These are phyloP conservation scores for Pipistrellus kuhlii DNA, from an alignment of 2,797 vertebrate genomes.

Conservation along the genomic window DNA sequence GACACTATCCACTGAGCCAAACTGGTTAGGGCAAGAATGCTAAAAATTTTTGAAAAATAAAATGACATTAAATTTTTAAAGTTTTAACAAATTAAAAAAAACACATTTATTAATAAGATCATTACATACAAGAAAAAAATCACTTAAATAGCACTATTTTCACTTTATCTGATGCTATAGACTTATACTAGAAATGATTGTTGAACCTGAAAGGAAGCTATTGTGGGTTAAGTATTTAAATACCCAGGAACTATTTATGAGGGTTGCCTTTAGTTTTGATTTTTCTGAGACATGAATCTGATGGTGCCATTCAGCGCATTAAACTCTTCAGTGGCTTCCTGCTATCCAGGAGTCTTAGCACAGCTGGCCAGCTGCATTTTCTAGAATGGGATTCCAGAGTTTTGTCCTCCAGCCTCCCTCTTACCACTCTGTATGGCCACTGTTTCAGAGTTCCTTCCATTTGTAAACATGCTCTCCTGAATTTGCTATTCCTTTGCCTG, in stretches of 20 bases:
- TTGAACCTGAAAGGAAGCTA: not conserved
- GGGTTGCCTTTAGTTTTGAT: not conserved
- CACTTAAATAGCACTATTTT: not conserved
- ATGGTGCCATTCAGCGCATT: not conserved
- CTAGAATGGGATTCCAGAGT: not conserved
- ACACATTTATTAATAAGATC: not conserved
- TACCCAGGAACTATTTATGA: not conserved
- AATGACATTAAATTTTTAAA: slow-evolving; percentile 21
- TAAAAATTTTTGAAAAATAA: not conserved
- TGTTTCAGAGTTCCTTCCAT: not conserved
- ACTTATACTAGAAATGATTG: slow-evolving; percentile 28
- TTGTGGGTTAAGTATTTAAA: slow-evolving; percentile 6
- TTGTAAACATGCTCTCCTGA: not conserved
- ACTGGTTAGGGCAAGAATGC: not conserved
- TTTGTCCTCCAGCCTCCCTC: not conserved
- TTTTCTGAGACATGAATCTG: slow-evolving; percentile 36
- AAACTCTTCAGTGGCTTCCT: not conserved
- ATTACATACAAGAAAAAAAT: not conserved
- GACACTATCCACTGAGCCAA: too few relatives aligned
- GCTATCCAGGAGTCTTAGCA: not conserved
- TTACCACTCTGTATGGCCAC: not conserved
- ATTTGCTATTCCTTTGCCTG: not conserved
- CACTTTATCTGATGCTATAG: not conserved
- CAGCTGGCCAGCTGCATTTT: not conserved
- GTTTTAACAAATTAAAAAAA: not conserved